Conservation (phyloP, 2,797 vertebrate genomes). For the Enteromius argenteus region DNA sequence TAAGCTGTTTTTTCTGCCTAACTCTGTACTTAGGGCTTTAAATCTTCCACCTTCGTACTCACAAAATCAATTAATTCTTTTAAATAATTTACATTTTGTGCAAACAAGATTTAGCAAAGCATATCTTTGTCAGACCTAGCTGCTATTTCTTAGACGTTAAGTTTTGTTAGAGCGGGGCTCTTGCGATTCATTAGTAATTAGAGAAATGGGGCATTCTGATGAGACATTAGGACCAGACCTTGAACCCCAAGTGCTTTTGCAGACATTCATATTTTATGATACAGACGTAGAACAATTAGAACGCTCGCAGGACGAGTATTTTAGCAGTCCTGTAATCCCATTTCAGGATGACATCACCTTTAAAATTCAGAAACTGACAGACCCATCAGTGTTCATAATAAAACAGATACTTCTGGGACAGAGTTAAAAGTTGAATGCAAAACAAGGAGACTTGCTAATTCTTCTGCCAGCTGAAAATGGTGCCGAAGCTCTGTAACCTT, state of each 20-base stretch:
- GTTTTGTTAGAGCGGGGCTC: conserved; percentile 73
- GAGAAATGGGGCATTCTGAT: conserved; percentile 79
- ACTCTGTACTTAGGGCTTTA: conserved; percentile 79
- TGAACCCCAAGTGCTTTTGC: conserved; percentile 80
- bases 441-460: conserved; percentile 18
- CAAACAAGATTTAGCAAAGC: conserved; percentile 80
- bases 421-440: conserved; percentile 37
- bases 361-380: conserved; percentile 79
- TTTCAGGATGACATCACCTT: conserved; percentile 80
- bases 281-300: conserved; percentile 85
- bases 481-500: conserved; percentile 2
- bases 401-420: conserved; percentile 35
- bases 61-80: conserved; percentile 86
- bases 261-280: conserved; percentile 86
- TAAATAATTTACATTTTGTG: conserved; percentile 84
- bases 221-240: conserved; percentile 75
- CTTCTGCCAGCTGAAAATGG: conserved; percentile 36
- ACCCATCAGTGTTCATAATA: conserved; percentile 77
- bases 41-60: conserved; percentile 81
- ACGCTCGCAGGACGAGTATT: conserved; percentile 80
- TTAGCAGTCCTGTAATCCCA: conserved; percentile 74
- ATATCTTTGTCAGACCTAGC: conserved; percentile 72
- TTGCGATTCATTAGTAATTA: conserved; percentile 80
- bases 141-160: conserved; percentile 74
- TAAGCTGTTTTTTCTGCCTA: conserved; percentile 79